Evolutionary conservation across 2,113 vertebrate species (phyloP).

Genomic region (Oxygymnocypris stewartii): DNA sequence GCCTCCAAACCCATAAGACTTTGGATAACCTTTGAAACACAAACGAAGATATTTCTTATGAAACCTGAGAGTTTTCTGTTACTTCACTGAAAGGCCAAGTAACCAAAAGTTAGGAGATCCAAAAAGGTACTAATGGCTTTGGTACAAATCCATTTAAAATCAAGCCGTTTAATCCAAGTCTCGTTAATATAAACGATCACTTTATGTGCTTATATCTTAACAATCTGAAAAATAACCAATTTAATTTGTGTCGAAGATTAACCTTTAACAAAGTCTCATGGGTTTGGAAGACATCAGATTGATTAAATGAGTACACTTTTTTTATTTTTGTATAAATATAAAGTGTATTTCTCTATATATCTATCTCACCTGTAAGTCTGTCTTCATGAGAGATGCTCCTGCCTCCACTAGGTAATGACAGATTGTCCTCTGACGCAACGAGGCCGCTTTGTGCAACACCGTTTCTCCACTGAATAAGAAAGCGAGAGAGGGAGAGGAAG

Average conservation of each 20-base stretch:
- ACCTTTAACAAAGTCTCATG: not conserved
- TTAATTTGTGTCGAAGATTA: not conserved
- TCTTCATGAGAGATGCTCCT: constrained; percentile 95
- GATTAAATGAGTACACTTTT: not conserved
- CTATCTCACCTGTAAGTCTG: constrained; percentile 87
- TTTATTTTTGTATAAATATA: not conserved
- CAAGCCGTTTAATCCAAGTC: not conserved
- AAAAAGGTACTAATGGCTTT: not conserved
- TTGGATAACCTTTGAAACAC: not conserved
- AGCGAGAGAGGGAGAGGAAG: not conserved
- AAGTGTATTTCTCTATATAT: not conserved
- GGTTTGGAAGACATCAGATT: too few species aligned
- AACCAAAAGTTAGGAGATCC: not conserved
- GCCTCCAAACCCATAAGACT: not conserved
- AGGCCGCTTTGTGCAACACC: constrained; percentile 88
- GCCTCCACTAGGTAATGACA: constrained; percentile 95
- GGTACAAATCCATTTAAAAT: too few species aligned
- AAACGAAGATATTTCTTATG: not conserved
- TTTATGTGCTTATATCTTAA: not conserved
- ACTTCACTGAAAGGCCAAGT: not conserved
- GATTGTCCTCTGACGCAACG: constrained; percentile 90
- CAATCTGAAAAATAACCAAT: not conserved
- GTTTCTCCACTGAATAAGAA: constrained; percentile 85
- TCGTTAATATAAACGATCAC: not conserved
- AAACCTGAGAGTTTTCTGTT: not conserved